A percentile compares a stretch with the other conserved stretches of the same genome.
Evolutionary conservation across 1,140 invertebrate species (phyloP).

Genomic region (Camponotus pennsylvanicus): DNA sequence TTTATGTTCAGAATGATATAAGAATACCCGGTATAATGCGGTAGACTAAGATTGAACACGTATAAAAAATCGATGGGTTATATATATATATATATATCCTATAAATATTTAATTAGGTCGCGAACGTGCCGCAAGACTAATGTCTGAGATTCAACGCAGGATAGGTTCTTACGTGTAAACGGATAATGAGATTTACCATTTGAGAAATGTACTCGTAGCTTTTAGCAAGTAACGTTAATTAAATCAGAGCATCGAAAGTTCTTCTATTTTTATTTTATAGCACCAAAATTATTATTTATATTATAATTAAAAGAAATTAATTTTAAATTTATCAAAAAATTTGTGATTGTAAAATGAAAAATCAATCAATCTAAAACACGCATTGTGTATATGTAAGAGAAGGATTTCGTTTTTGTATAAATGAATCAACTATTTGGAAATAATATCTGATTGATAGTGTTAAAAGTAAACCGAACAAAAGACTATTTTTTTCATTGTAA

Average conservation of each 20-base stretch:
- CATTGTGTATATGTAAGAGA: neutral
- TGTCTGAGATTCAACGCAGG: constrained; percentile 2
- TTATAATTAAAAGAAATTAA: neutral
- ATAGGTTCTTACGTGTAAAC: neutral
- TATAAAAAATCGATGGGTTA: constrained; percentile 6
- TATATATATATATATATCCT: neutral
- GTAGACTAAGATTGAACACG: constrained; percentile 3
- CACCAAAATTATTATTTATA: neutral
- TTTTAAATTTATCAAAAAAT: neutral
- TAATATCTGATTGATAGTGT: neutral
- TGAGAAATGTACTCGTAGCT: neutral
- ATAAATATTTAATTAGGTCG: constrained; percentile 56
- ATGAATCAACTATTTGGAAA: neutral
- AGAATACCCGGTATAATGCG: constrained; percentile 22
- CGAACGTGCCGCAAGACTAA: neutral
- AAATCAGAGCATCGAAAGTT: neutral
- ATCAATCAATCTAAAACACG: neutral
- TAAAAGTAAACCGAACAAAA: constrained; percentile 5
- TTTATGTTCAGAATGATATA: constrained; percentile 27
- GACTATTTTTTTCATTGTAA: neutral
- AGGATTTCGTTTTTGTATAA: neutral
- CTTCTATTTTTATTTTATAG: neutral
- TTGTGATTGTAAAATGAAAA: neutral
- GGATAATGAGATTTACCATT: neutral
- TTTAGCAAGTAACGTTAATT: neutral